phyloP scores from a whole-genome alignment of 2,888 invertebrate species.

The Amphipyra berbera region DNA sequence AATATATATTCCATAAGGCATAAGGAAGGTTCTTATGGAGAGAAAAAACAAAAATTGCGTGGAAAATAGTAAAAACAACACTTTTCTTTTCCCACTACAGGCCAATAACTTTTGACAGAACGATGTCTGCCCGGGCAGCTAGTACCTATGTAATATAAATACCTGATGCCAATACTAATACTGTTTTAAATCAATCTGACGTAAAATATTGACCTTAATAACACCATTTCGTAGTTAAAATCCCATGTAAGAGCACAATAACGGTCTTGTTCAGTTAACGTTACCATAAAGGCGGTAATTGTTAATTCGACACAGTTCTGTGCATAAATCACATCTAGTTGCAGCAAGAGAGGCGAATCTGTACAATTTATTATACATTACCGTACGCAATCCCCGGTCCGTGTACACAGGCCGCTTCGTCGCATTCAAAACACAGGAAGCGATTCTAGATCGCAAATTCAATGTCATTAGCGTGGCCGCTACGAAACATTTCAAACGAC shows the following conservation, averaged over 20 bases:
- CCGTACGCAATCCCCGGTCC: constrained; percentile 47
- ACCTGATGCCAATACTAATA: constrained; percentile 52
- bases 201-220: constrained; percentile 60
- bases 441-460: constrained; percentile 71
- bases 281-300: constrained; percentile 78
- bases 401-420: constrained; percentile 40
- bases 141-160: constrained; percentile 50
- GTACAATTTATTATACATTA: constrained; percentile 78
- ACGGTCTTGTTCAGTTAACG: constrained; percentile 70
- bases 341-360: constrained; percentile 75
- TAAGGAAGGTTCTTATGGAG: too few species aligned
- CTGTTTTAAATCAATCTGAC: constrained; percentile 62
- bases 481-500: constrained; percentile 39
- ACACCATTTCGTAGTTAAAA: constrained; percentile 61
- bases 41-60: too few species aligned
- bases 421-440: constrained; percentile 76
- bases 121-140: too few species aligned
- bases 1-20: too few species aligned
- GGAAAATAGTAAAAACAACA: too few species aligned
- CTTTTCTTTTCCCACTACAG: too few species aligned
- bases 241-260: constrained; percentile 68
- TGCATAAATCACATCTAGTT: constrained; percentile 84
- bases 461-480: constrained; percentile 60
- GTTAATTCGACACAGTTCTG: constrained; percentile 84
- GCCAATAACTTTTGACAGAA: too few species aligned